These are phyloP conservation scores for Cephus sareptanus DNA, from an alignment of 2,888 invertebrate genomes.

Conservation along the genomic window DNA sequence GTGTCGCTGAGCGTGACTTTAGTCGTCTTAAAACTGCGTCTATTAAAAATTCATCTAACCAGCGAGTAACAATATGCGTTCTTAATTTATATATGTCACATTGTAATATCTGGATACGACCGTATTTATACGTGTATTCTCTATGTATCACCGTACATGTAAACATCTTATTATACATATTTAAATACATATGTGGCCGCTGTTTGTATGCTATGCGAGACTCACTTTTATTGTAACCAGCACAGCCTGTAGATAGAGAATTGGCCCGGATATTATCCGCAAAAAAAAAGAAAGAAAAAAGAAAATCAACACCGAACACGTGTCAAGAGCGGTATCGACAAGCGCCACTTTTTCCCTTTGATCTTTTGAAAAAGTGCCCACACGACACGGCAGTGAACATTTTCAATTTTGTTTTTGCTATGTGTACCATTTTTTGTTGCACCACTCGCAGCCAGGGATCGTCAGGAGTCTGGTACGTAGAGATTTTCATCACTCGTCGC, in stretches of 20 bases:
- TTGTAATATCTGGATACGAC: not conserved
- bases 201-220: not conserved
- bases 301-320: too few relatives aligned
- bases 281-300: too few relatives aligned
- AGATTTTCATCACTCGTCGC: too few relatives aligned
- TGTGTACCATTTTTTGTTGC: too few relatives aligned
- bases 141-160: not conserved
- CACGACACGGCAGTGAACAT: too few relatives aligned
- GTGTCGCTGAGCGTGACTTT: not conserved
- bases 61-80: not conserved
- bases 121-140: not conserved
- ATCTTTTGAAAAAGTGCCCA: too few relatives aligned
- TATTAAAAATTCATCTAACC: not conserved
- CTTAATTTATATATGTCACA: not conserved
- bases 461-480: too few relatives aligned
- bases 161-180: not conserved
- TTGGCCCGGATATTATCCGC: too few relatives aligned
- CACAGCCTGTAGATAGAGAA: not conserved
- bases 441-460: too few relatives aligned
- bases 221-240: constrained; percentile 9
- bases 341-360: too few relatives aligned
- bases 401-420: too few relatives aligned
- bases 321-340: too few relatives aligned
- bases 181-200: not conserved
- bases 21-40: not conserved